Evolutionary conservation across 2,888 invertebrate species (phyloP).

Genomic region (Phorcus lineatus): DNA sequence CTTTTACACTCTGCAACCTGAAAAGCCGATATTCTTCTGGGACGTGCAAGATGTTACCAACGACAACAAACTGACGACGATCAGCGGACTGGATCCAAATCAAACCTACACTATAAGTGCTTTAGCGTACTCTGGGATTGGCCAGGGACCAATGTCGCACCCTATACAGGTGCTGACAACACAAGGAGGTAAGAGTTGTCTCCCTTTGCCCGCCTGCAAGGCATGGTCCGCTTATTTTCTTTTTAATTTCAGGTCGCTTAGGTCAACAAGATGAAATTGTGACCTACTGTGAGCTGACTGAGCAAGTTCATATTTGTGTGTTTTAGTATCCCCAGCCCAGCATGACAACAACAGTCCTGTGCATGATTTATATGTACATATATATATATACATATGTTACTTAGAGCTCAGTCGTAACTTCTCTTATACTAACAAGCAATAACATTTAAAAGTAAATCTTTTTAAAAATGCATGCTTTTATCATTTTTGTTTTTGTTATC

Average conservation of each 20-base stretch:
- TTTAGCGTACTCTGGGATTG: conserved; percentile 87
- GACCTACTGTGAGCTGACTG: background rate
- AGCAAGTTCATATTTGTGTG: conserved; percentile 4
- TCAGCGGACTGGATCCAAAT: conserved; percentile 92
- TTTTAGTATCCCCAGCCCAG: background rate
- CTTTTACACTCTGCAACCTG: conserved; percentile 93
- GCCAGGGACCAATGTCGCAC: conserved; percentile 94
- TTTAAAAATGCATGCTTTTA: background rate
- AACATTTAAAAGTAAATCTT: background rate
- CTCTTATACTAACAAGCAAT: background rate
- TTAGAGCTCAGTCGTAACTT: background rate
- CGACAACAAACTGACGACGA: conserved; percentile 85
- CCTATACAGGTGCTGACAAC: conserved; percentile 99
- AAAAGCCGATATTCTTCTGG: conserved; percentile 92
- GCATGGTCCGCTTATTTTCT: background rate
- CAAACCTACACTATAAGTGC: conserved; percentile 94
- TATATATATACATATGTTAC: background rate
- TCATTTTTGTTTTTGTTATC: background rate
- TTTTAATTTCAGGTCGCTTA: conserved; percentile 15
- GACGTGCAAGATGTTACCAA: conserved; percentile 94
- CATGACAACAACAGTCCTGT: background rate
- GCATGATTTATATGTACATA: conserved; percentile 4
- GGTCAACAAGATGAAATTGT: background rate
- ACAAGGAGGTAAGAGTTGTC: conserved; percentile 81
- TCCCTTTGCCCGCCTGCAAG: background rate